These are phyloP conservation scores for Rhabditophanes sp. DNA, from an alignment of 2,888 invertebrate species.

Conservation along the genomic window DNA sequence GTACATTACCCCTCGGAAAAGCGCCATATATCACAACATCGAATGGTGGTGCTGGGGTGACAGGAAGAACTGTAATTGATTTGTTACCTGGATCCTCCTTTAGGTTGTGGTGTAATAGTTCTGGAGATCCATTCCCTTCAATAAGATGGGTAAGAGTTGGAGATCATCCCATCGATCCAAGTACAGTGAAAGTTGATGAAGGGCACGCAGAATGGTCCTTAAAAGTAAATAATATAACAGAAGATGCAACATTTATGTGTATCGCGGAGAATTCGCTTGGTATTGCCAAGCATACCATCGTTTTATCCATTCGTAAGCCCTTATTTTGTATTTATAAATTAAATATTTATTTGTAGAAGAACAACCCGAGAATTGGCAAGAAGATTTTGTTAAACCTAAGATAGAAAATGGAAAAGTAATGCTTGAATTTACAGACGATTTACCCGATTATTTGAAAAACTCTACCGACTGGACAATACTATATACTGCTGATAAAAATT, in stretches of 20 bases:
- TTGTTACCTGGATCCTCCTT: constrained; percentile 39
- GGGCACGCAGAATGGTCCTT: constrained; percentile 31
- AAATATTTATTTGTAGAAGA: constrained; percentile 11
- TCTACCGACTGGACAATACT: constrained; percentile 32
- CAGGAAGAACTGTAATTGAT: constrained; percentile 29
- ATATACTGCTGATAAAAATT: constrained; percentile 31
- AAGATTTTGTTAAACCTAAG: constrained; percentile 31
- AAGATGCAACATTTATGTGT: constrained; percentile 39
- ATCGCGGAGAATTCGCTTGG: constrained; percentile 40
- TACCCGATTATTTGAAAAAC: constrained; percentile 31
- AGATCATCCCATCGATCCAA: constrained; percentile 37
- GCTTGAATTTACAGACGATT: constrained; percentile 28
- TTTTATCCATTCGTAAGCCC: no score
- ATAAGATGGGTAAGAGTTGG: constrained; percentile 42
- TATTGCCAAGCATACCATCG: constrained; percentile 41
- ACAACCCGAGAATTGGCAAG: constrained; percentile 27
- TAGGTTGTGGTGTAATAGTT: constrained; percentile 38
- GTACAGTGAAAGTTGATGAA: constrained; percentile 27
- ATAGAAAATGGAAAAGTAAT: constrained; percentile 27
- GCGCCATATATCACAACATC: constrained; percentile 39
- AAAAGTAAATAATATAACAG: constrained; percentile 36
- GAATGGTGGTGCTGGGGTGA: constrained; percentile 35
- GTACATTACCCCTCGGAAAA: constrained; percentile 41
- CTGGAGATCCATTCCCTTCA: constrained; percentile 33
- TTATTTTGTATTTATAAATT: no score